Base-by-base conservation (phyloP, 1,140 invertebrate species). In the Cheumatopsyche charites region DNA sequence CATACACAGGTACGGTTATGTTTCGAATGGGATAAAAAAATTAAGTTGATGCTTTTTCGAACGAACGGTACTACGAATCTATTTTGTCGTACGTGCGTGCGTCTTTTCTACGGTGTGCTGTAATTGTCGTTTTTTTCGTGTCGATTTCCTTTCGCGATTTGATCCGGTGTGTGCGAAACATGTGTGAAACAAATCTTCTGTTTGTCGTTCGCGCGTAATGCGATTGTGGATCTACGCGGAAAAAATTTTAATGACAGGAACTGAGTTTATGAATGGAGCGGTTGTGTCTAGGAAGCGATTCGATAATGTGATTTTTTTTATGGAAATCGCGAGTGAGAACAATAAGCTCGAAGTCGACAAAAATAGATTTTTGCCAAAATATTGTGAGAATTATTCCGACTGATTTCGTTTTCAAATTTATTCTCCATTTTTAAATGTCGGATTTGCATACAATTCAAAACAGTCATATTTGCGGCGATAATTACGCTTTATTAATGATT, bases 201-300 rank as follows among this genome's bases (percentile, higher is more conserved):
- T 45, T 45, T 12, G 17, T n/a, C 43, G 13, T 45, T 45, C 41
- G 43, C n/a, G n/a, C 43, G 13, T n/a, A 45, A 45, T 45, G 19
- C 47, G 47, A 36, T 52, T 52, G 47, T 52, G 1, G 19, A 52
- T 52, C 19, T 52, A 17, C 47, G 47, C 15, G 47, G 47, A 52
- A 52, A n/a, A 52, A 17, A 17, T 17, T 52, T 17, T 13, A 17
- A 47, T 7, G 9, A 36, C 29, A 36, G 29, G 29, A 36, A 36
- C 29, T 36, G 47, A 9, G 15, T 52, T 52, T 17, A 17, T 52
- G 19, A 52, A 52, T 52, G 15, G 15, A 52, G 19, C 47, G 1
- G 13, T 17, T 1, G n/a, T 17, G 15, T 52, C 1, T 11, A 52
- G 47, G 47, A 52, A 52, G 47, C 9, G 15, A 17, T 52, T 2